These are phyloP conservation scores for Bovichtus variegatus DNA, from an alignment of 2,797 vertebrate genomes.

Conservation along the genomic window DNA sequence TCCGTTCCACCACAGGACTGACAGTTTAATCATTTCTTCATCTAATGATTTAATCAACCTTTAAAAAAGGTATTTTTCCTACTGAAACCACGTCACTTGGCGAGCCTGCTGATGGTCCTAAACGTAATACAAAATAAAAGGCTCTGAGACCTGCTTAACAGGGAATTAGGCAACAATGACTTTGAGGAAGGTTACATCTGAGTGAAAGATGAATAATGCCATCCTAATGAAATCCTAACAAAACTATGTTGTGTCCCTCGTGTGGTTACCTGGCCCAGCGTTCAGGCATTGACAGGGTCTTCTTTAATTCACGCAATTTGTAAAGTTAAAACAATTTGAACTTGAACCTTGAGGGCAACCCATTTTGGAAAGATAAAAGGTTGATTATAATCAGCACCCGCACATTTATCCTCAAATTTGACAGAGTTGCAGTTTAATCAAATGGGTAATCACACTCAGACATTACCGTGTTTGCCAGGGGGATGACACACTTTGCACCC, in stretches of 20 bases:
- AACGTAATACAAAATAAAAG: constrained; percentile 45
- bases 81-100: constrained; percentile 16
- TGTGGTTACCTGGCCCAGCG: constrained; percentile 5
- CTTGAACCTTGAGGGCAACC: constrained; percentile 34
- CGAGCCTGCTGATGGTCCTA: constrained; percentile 31
- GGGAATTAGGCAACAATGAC: constrained; percentile 41
- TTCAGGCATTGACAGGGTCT: constrained; percentile 2
- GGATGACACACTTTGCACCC: constrained; percentile 22
- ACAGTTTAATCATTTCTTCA: constrained; percentile 68
- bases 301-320: constrained; percentile 29
- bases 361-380: constrained; percentile 48
- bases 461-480: constrained; percentile 25
- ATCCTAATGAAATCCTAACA: constrained; percentile 43
- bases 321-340: constrained; percentile 41
- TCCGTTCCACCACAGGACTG: constrained; percentile 40
- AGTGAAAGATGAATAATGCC: constrained; percentile 43
- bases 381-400: constrained; percentile 33
- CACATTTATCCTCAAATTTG: constrained; percentile 50
- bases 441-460: constrained; percentile 49
- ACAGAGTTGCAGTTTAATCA: constrained; percentile 44
- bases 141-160: constrained; percentile 17
- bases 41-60: constrained; percentile 69
- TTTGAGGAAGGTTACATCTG: constrained; percentile 37
- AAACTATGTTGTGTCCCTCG: constrained; percentile 32
- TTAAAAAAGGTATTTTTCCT: constrained; percentile 37